A percentile compares a stretch with the other conserved stretches of the same genome.
Evolutionary conservation across 2,888 invertebrate genomes (phyloP).

Genomic region (Keiferia lycopersicella): DNA sequence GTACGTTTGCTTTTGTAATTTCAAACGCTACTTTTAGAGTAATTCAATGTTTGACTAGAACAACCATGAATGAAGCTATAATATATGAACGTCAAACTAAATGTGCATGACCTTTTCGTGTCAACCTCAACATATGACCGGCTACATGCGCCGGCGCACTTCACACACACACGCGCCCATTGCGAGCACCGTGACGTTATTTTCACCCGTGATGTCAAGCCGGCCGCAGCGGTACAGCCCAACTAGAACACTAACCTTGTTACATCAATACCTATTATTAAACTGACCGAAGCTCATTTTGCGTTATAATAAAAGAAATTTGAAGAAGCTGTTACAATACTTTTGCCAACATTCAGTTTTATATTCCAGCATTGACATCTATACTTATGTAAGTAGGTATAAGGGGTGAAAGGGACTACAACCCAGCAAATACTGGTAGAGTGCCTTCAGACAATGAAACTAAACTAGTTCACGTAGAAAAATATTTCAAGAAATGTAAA

Average conservation of each 20-base stretch:
- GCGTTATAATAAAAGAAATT: not conserved
- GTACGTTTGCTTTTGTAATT: no score
- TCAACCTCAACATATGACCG: not conserved
- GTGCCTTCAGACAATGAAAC: no score
- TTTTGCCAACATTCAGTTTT: not conserved
- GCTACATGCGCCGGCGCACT: not conserved
- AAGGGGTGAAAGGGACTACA: no score
- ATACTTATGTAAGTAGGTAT: not conserved
- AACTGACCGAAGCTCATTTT: not conserved
- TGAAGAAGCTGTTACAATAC: not conserved
- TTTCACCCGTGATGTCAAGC: constrained; percentile 23
- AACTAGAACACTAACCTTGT: constrained; percentile 10
- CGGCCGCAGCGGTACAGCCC: not conserved
- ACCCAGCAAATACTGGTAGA: no score
- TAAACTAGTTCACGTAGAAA: no score
- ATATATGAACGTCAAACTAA: not conserved
- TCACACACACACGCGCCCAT: not conserved
- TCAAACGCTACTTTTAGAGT: no score
- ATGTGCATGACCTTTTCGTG: constrained; percentile 1
- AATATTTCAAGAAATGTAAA: no score
- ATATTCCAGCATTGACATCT: not conserved
- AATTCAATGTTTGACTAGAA: not conserved
- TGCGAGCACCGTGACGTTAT: constrained; percentile 6
- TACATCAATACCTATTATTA: constrained; percentile 25
- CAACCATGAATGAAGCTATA: not conserved